Evolutionary conservation across 2,888 invertebrate species (phyloP), one percentile per base, ranked within the genome.

Genomic region (Clunio marinus): DNA sequence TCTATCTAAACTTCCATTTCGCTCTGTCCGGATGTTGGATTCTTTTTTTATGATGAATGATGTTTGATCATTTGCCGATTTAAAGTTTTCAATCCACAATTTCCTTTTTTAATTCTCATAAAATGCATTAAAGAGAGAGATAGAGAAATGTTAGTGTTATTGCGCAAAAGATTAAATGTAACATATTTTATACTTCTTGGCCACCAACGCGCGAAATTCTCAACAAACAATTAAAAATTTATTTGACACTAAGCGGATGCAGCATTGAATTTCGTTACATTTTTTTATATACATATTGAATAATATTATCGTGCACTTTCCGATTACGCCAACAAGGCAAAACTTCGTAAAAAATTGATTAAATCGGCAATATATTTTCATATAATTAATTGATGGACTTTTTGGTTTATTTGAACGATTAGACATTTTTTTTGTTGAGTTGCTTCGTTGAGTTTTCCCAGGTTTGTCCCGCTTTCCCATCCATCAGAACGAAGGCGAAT

Each of bases 11-110:
- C 57, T 27, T 57, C 57, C 57, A 57, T 57, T 57, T 27, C 57
- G 27, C 57, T 57, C 51, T 27, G 62, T 65, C 66, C 66, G 66
- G 66, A 66, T 66, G 66, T 66, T 66, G 66, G 46, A 66, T 51
- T n/a, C n/a, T n/a, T 55, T 66, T 24, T 65, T 65, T 32, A 66
- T 66, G 66, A 63, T 22, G 51, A 63, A 63, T 45, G 27, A 66
- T 66, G 55, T 66, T 66, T 66, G 66, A 66, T 55, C 63, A 24
- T 66, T 46, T 63, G 66, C 66, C 66, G 66, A 55, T 57, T 57
- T 57, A 4, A 4, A 20, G 37, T 27, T 46, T 66, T 66, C 32
- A 51, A 28, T 66, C 55, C 35, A 22, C n/a, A 66, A 46, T 65
- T 65, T 66, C 66, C 66, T 55, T 66, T 55, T n/a, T 63, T 41